Base-by-base conservation (phyloP, 2,797 vertebrate species). In the Halcyon badia region DNA sequence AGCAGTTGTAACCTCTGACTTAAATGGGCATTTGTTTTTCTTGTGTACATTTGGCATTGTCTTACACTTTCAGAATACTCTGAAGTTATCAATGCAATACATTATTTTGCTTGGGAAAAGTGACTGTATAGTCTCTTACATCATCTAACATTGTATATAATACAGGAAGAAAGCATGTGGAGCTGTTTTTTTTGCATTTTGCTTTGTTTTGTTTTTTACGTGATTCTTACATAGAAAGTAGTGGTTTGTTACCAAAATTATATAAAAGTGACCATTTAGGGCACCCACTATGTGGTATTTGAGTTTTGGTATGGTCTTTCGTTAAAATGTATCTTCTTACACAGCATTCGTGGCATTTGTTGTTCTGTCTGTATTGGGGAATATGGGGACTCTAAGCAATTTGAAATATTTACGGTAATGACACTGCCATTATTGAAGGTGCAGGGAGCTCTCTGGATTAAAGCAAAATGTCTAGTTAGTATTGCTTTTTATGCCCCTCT, bases 91-190 rank as follows among this genome's bases (percentile, higher is more conserved):
- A 66, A 13, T 37, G 4, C 33, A 78, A 14, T 83, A 33, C 21
- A 13, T 54, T 28, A 25, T 90, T 84, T 87, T 79, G 13, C 28
- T 7, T 78, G 46, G 42, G 62, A 79, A 70, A 58, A n/a, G 12
- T 0, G 0, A 11, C 30, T 86, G 1, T 64, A 18, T 69, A 58
- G 30, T 72, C 5, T 49, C 25, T 72, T 24, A 42, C 8, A 4
- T 66, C 39, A 26, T 85, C 26, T 80, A 51, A 22, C 46, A 48
- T 48, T 51, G 14, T 51, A 28, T 51, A 51, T 51, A 51, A 51
- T 84, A 25, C 3, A 35, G 42, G 21, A 66, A 35, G 39, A 79
- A 65, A 80, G 19, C 5, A 33, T 14, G 3, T 61, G 22, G 52
- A 71, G 2, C 14, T 71, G 22, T 30, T 14, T 8, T 35, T 33